Conservation (phyloP, 2,797 vertebrate genomes). For the Aphelocoma californica region DNA sequence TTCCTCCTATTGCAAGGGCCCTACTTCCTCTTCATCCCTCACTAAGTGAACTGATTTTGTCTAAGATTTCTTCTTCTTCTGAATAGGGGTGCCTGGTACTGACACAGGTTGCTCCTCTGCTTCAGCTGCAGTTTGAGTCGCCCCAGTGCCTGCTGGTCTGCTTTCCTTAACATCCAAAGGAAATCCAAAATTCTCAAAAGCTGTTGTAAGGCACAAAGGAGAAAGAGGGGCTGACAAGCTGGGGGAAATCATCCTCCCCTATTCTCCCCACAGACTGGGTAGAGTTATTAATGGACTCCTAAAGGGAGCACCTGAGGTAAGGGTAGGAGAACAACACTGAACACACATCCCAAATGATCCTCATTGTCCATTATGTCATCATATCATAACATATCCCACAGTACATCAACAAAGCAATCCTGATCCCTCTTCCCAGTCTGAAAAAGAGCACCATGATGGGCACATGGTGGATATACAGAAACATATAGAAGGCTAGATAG, state of each 20-base stretch:
- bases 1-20: background rate
- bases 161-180: background rate
- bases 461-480: background rate
- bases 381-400: background rate
- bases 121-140: background rate
- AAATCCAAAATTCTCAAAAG: background rate
- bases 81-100: background rate
- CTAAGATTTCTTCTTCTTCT: background rate
- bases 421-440: background rate
- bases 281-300: background rate
- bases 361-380: background rate
- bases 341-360: background rate
- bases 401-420: background rate
- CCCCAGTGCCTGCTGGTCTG: background rate
- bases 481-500: background rate
- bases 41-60: background rate
- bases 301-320: background rate
- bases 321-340: background rate
- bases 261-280: background rate
- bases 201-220: background rate
- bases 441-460: background rate
- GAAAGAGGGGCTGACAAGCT: background rate
- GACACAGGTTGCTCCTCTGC: background rate
- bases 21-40: background rate
- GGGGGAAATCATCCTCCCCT: background rate